A percentile compares a stretch with the other conserved stretches of the same genome.
Evolutionary conservation across 2,888 invertebrate species (phyloP).

Genomic region (Morpho deidamia): DNA sequence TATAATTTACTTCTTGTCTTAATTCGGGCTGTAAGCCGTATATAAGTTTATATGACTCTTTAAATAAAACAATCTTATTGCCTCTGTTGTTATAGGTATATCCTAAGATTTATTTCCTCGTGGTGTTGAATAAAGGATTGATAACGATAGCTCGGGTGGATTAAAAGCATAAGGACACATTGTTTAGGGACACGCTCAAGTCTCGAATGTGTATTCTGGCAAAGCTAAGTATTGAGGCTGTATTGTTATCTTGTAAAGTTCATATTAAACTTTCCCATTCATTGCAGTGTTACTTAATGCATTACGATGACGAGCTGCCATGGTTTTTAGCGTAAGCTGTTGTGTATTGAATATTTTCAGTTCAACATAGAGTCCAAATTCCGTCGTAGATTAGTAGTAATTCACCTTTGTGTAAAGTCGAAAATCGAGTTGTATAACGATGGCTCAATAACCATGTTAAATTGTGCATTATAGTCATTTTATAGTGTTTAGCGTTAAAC

Average conservation of each 20-base stretch:
- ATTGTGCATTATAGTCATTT: slow-evolving; percentile 51
- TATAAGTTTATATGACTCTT: no score
- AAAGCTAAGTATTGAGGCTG: slow-evolving; percentile 1
- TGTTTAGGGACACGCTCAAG: background rate
- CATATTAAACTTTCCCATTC: slow-evolving; percentile 4
- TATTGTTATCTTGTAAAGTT: background rate
- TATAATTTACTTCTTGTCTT: no score
- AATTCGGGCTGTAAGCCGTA: no score
- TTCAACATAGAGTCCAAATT: slow-evolving; percentile 18
- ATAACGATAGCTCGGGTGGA: no score
- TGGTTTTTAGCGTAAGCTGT: slow-evolving; percentile 46
- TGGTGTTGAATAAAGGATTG: no score
- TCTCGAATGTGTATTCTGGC: background rate
- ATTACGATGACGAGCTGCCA: slow-evolving; percentile 59
- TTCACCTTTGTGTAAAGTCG: background rate
- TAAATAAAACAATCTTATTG: no score
- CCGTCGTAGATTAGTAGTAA: slow-evolving; percentile 8
- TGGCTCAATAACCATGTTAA: slow-evolving; percentile 50
- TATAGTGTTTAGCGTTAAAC: slow-evolving; percentile 47
- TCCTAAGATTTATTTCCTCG: no score
- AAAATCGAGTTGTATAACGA: slow-evolving; percentile 35
- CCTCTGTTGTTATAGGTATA: no score
- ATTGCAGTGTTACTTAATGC: slow-evolving; percentile 25
- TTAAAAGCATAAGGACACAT: no score
- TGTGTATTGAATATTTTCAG: slow-evolving; percentile 43